Evolutionary conservation across 2,888 invertebrate genomes (phyloP).

Genomic region (Isoperla grammatica): DNA sequence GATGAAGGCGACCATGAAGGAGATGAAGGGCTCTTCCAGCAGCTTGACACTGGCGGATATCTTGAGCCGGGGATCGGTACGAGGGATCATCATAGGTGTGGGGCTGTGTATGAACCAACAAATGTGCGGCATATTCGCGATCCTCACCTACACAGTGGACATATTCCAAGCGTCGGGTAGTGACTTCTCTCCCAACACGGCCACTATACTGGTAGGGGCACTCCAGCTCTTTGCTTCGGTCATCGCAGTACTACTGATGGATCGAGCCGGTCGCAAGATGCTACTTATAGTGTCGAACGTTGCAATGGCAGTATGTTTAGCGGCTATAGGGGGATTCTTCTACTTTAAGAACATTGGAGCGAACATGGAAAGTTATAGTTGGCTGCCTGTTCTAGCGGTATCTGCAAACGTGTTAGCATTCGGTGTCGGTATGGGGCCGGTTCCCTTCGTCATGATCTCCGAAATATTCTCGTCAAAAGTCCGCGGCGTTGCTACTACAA

Average conservation of each 20-base stretch:
- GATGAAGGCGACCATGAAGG: conserved; percentile 36
- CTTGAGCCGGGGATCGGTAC: conserved; percentile 40
- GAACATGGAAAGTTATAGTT: conserved; percentile 22
- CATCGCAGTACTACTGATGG: conserved; percentile 38
- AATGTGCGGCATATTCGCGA: conserved; percentile 44
- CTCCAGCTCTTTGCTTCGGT: conserved; percentile 41
- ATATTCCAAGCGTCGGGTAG: conserved; percentile 39
- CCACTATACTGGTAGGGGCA: conserved; percentile 44
- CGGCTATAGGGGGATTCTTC: conserved; percentile 39
- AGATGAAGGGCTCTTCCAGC: conserved; percentile 30
- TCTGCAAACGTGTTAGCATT: conserved; percentile 20
- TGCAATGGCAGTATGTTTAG: conserved; percentile 37
- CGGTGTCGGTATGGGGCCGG: conserved; percentile 20
- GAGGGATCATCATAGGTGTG: conserved; percentile 41
- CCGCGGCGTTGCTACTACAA: conserved; percentile 19
- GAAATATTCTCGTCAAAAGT: conserved; percentile 27
- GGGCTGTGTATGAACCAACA: conserved; percentile 45
- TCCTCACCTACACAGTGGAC: conserved; percentile 41
- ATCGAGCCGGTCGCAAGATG: conserved; percentile 44
- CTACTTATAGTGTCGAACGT: conserved; percentile 44
- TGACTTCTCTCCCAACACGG: conserved; percentile 35
- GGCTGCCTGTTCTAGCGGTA: conserved; percentile 21
- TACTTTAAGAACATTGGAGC: conserved; percentile 33
- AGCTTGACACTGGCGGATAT: conserved; percentile 39
- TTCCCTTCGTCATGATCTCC: conserved; percentile 21